Conservation (phyloP, 2,113 vertebrate genomes). For the Heterotis niloticus region DNA sequence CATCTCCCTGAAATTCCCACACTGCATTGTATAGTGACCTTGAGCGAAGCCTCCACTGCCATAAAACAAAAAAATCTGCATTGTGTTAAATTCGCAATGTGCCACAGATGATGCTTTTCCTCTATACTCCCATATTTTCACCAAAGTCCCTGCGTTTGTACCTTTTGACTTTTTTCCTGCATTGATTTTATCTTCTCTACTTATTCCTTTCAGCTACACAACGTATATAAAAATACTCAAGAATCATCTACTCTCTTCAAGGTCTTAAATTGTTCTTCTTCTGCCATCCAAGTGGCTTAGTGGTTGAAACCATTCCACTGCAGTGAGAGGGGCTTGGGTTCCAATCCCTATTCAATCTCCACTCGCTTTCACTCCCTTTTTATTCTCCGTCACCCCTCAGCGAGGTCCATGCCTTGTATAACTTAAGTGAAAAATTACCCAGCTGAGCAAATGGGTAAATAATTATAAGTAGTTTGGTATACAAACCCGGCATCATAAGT, state of each 20-base stretch:
- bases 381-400: neutral
- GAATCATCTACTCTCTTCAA: no score
- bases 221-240: no score
- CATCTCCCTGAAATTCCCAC: neutral
- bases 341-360: neutral
- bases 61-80: neutral
- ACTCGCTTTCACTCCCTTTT: no score
- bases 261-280: neutral
- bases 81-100: no score
- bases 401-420: neutral
- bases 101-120: no score
- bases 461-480: no score
- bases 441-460: no score
- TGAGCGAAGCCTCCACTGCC: neutral
- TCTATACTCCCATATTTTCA: neutral
- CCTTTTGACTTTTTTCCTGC: neutral
- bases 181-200: neutral
- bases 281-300: neutral
- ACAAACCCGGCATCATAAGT: no score
- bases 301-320: neutral
- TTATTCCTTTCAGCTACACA: no score
- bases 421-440: no score
- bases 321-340: neutral
- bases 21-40: neutral
- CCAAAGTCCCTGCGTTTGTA: neutral